Evolutionary conservation across 53 echinoderm and acorn worm genomes (phyloP).

Genomic region (Echinarachnius parma): DNA sequence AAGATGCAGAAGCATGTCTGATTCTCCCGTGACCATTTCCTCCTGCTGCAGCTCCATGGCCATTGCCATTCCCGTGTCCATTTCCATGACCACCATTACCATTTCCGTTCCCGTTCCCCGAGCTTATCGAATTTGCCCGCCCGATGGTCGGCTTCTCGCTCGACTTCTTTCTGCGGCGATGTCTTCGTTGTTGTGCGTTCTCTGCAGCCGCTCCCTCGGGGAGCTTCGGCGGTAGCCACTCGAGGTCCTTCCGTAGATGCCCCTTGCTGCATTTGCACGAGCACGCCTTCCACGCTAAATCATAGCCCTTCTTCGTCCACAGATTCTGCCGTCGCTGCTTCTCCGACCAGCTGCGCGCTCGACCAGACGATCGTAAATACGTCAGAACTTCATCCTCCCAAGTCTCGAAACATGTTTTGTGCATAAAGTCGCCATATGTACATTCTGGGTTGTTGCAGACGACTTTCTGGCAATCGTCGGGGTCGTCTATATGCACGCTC

Average conservation of each 20-base stretch:
- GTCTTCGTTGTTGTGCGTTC: constrained; percentile 58
- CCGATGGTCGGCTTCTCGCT: constrained; percentile 97
- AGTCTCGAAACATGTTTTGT: constrained; percentile 79
- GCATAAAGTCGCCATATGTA: constrained; percentile 77
- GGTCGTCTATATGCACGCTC: constrained; percentile 75
- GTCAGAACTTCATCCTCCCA: constrained; percentile 97
- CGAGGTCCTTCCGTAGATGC: constrained; percentile 95
- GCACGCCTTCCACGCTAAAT: constrained; percentile 99
- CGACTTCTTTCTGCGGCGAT: constrained; percentile 77
- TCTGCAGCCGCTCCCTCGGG: constrained; percentile 55
- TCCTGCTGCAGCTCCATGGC: constrained; percentile 2
- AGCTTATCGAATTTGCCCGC: constrained; percentile 79
- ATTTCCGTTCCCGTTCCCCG: constrained; percentile 29
- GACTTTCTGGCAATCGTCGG: constrained; percentile 88
- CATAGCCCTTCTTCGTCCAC: constrained; percentile 99
- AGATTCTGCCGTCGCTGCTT: constrained; percentile 96
- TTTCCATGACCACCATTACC: constrained; percentile 38
- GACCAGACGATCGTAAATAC: constrained; percentile 90
- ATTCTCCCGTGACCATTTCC: constrained; percentile 69
- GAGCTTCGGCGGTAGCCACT: constrained; percentile 89
- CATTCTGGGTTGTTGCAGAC: constrained; percentile 98
- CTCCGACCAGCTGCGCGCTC: constrained; percentile 97
- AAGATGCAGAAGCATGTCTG: constrained; percentile 89
- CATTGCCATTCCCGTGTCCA: constrained; percentile 52
- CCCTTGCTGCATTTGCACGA: constrained; percentile 95